phyloP scores from a whole-genome alignment of 1,140 invertebrate species.

The Cherax destructor region DNA sequence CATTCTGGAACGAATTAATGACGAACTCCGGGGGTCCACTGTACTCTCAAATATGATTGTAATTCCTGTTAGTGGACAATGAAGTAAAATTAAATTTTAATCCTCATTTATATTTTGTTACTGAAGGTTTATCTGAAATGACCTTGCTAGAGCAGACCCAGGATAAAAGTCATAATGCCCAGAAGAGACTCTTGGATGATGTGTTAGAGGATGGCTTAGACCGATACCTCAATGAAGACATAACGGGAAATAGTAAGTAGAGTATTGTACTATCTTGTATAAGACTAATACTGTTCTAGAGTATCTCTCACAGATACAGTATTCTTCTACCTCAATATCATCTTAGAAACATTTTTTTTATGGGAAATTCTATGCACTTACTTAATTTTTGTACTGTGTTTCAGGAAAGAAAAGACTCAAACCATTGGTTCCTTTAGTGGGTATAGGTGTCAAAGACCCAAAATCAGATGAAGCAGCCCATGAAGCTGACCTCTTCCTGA shows the following conservation, averaged over 20 bases:
- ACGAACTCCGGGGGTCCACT: too few relatives aligned
- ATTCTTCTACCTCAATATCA: too few relatives aligned
- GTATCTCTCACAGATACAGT: too few relatives aligned
- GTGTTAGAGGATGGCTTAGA: background rate
- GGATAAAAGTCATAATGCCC: background rate
- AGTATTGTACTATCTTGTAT: background rate
- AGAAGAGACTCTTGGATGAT: background rate
- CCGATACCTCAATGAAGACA: background rate
- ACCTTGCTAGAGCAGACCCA: background rate
- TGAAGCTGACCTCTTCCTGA: slow-evolving; percentile 28
- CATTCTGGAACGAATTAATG: too few relatives aligned
- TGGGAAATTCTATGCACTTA: too few relatives aligned
- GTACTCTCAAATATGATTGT: too few relatives aligned
- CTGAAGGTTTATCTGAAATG: background rate
- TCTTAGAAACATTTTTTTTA: too few relatives aligned
- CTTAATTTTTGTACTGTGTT: too few relatives aligned
- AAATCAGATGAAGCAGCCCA: background rate
- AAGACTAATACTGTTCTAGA: too few relatives aligned
- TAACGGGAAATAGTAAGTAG: background rate
- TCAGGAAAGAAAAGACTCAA: slow-evolving; percentile 40
- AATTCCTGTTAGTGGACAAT: too few relatives aligned
- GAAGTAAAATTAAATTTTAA: background rate
- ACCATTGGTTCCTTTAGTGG: slow-evolving; percentile 1
- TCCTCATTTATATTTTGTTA: background rate
- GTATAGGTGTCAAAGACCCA: background rate